Percentiles rank a stretch among this genome's conserved stretches.
phyloP scores from a whole-genome alignment of 1,140 invertebrate genomes.

The Microvelia longipes region DNA sequence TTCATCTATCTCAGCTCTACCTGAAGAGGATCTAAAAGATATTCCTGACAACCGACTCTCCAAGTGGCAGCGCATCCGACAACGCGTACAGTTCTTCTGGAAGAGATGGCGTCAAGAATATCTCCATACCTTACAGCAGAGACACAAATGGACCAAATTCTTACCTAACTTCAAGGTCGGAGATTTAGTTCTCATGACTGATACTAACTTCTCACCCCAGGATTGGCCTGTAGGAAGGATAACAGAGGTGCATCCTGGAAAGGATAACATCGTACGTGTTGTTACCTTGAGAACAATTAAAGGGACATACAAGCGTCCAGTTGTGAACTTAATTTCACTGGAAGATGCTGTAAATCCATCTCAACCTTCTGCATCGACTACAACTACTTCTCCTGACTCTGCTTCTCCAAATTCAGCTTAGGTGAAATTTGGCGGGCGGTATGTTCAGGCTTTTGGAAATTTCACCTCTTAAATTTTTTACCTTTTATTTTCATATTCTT shows the following conservation, averaged over 20 bases:
- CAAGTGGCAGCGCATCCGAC: conserved; percentile 19
- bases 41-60: conserved; percentile 14
- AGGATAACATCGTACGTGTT: conserved; percentile 27
- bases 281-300: conserved; percentile 24
- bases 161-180: conserved; percentile 7
- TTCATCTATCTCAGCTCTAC: conserved; percentile 11
- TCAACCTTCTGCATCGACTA: no score
- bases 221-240: conserved; percentile 28
- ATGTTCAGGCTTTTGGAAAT: no score
- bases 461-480: no score
- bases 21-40: conserved; percentile 11
- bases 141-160: conserved; percentile 20
- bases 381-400: no score
- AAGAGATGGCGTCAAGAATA: conserved; percentile 26
- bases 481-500: no score
- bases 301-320: not conserved
- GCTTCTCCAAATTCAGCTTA: no score
- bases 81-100: conserved; percentile 25
- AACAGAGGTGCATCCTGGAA: conserved; percentile 25
- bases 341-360: no score
- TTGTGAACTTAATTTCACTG: no score
- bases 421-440: no score
- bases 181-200: conserved; percentile 25
- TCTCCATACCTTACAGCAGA: conserved; percentile 19
- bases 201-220: no score